Evolutionary conservation across 2,797 vertebrate species (phyloP), one percentile per base, ranked within the genome.

Genomic region (Coilia nasus): DNA sequence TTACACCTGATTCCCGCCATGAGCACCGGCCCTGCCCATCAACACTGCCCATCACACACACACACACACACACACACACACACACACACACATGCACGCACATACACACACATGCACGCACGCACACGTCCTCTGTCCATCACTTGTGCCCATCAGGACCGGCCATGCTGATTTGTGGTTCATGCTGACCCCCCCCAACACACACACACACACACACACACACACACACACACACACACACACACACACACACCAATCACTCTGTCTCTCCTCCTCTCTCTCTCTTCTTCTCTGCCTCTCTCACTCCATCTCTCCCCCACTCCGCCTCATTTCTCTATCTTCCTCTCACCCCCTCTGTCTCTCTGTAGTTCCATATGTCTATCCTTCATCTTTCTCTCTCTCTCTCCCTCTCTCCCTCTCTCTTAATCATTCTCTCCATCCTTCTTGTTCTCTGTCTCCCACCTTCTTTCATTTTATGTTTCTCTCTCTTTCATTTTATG

Each of bases 1-100:
- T 92, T 93, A 92, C 88, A 91, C 90, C 88, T 87, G 89, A 91
- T 93, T 93, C 91, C 90, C 88, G 82, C 87, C 88, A 89, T 83
- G 78, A 90, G 85, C 62, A 54, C 83, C 78, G 86, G 41, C 81
- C 87, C 84, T 84, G 84, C 87, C 87, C 83, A 85, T 91, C 85
- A 90, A 85, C 87, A 71, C 75, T 4, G 4, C 15, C 67, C 31
- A 41, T 41, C 71, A 54, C 50, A 54, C 50, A 54, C 50, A 54
- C 50, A 54, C 50, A 54, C 50, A 54, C 50, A 54, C 50, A 54
- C 50, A 54, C 50, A 54, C 50, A 54, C 50, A 54, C 50, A 54
- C 50, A 54, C 50, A 54, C 50, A 54, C 46, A 47, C 46, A 47
- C 46, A 47, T 10, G 46, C 46, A 10, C 46, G 46, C 46, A 47